Base-by-base conservation (phyloP, 2,888 invertebrate genomes). In the Acanthosepion esculentum region DNA sequence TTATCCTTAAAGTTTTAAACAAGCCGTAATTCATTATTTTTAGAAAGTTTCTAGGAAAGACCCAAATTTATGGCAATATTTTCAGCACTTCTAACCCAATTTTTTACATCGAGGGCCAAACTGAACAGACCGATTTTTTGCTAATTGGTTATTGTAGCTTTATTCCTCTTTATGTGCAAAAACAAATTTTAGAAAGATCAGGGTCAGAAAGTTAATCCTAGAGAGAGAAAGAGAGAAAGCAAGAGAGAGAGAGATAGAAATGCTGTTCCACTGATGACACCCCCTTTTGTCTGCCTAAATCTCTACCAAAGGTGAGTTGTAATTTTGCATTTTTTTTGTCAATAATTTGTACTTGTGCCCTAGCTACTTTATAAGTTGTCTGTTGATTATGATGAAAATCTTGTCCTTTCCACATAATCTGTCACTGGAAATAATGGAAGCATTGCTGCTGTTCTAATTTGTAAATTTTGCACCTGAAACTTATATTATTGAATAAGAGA, bases 131-230 rank as follows among this genome's bases (percentile, higher is more conserved):
- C 12, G n/a, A 78, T 64, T 78, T 78, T 78, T 55, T 59, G 20
- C 6, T 59, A 59, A 7, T 59, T 78, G 78, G 78, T 78, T 78
- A 78, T 78, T 78, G 78, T 78, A 15, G 78, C 33, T 78, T 78
- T 78, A 78, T 78, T 78, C 78, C 78, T 78, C 78, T 12, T 78
- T 78, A n/a, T n/a, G 78, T 78, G 78, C 78, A n/a, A 78, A 78
- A n/a, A 78, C n/a, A 78, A 78, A 33, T 78, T 78, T 78, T 78
- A 78, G n/a, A 78, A 78, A 78, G 78, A 8, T 78, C 78, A 78
- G 78, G 78, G 29, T 78, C 78, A 78, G n/a, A 78, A 78, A 8
- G n/a, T n/a, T 78, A 78, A 33, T 33, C 78, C 78, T 78, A 78
- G 78, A 78, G 18, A 78, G n/a, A 78, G 78, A 78, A 15, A 78